phyloP scores from a whole-genome alignment of 2,888 invertebrate species.

The Chymomyza fuscimana region DNA sequence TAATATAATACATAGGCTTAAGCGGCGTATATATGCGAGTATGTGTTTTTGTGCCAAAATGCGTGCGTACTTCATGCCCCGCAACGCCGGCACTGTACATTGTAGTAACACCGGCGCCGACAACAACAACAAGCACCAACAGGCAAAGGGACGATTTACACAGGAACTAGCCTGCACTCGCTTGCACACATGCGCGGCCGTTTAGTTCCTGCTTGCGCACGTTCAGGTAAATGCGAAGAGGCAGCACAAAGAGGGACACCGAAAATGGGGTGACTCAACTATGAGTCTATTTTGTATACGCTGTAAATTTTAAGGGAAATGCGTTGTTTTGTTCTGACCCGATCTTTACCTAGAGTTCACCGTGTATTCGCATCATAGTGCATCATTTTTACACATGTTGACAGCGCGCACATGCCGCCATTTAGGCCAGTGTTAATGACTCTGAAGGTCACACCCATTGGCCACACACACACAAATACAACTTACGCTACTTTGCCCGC shows the following conservation, averaged over 20 bases:
- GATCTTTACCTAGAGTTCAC: not conserved
- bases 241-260: not conserved
- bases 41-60: constrained; percentile 38
- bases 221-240: constrained; percentile 27
- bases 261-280: constrained; percentile 2
- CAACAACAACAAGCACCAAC: constrained; percentile 25
- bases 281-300: not conserved
- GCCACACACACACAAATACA: not conserved
- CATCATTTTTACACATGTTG: constrained; percentile 9
- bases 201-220: not conserved
- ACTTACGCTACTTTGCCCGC: not conserved
- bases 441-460: constrained; percentile 38
- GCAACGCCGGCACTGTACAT: constrained; percentile 20
- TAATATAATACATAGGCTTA: constrained; percentile 7
- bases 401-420: constrained; percentile 46
- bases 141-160: not conserved
- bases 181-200: constrained; percentile 6
- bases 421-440: constrained; percentile 61
- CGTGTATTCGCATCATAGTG: not conserved
- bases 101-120: constrained; percentile 7
- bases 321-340: not conserved
- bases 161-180: not conserved
- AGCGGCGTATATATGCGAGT: not conserved
- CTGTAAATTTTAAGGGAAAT: not conserved
- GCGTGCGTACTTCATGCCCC: constrained; percentile 21